Percentiles rank a stretch among this genome's conserved stretches.
These are phyloP conservation scores for Leptinotarsa rubiginosa DNA, from an alignment of 2,888 invertebrate species.

Conservation along the genomic window DNA sequence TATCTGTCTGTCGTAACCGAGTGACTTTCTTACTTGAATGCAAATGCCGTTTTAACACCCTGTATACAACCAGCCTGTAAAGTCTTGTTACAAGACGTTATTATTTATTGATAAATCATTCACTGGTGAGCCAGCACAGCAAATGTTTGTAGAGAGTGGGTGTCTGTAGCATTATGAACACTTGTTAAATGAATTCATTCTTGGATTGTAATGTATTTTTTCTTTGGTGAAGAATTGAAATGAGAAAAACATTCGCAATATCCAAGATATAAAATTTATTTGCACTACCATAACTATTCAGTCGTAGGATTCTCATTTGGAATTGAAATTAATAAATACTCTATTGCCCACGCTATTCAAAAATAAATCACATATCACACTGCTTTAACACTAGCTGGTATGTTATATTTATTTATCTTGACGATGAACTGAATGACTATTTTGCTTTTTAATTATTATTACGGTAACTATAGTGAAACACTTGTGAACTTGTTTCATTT, in stretches of 20 bases:
- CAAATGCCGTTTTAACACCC: too few relatives aligned
- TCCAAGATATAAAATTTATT: slow-evolving; percentile 29
- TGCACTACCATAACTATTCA: slow-evolving; percentile 23
- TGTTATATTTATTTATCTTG: not conserved
- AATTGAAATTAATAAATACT: slow-evolving; percentile 30
- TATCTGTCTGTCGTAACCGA: too few relatives aligned
- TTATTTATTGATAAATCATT: not conserved
- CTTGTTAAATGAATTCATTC: slow-evolving; percentile 18
- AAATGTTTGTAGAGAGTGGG: slow-evolving; percentile 4
- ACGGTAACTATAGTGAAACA: slow-evolving; percentile 15
- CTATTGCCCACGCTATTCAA: slow-evolving; percentile 25
- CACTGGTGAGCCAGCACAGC: not conserved
- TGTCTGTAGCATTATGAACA: not conserved
- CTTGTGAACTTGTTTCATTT: not conserved
- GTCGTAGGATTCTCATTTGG: slow-evolving; percentile 33
- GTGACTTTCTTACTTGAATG: too few relatives aligned
- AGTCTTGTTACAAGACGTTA: too few relatives aligned
- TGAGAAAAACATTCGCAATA: slow-evolving; percentile 32
- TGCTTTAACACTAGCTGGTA: not conserved
- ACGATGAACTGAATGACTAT: not conserved
- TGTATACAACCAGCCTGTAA: too few relatives aligned
- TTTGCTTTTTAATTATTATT: not conserved
- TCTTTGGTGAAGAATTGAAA: slow-evolving; percentile 20
- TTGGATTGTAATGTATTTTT: slow-evolving; percentile 14
- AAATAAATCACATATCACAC: slow-evolving; percentile 17